Conservation (phyloP, 2,888 invertebrate genomes). For the Euphydryas editha region DNA sequence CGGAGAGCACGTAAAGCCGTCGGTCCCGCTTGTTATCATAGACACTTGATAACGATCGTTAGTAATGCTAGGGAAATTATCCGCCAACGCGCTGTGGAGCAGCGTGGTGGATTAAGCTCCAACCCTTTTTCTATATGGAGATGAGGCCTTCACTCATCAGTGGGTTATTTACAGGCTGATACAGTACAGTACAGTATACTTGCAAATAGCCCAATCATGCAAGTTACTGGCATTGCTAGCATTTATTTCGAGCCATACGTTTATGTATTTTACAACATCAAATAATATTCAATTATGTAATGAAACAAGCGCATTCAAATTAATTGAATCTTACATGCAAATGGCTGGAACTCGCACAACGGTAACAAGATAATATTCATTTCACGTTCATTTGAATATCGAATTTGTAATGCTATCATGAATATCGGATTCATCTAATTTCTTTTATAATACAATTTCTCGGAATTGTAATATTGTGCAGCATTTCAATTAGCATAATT, state of each 20-base stretch:
- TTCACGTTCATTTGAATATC: constrained; percentile 32
- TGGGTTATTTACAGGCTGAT: too few species aligned
- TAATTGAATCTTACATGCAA: constrained; percentile 32
- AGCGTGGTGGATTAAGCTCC: too few species aligned
- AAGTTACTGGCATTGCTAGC: not conserved
- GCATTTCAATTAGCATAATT: not conserved
- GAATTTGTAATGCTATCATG: constrained; percentile 22
- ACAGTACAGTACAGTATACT: too few species aligned
- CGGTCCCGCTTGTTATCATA: too few species aligned
- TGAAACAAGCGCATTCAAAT: constrained; percentile 22
- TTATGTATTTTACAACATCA: not conserved
- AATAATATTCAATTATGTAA: constrained; percentile 11
- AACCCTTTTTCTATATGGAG: too few species aligned
- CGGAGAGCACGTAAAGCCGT: too few species aligned
- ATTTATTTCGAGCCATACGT: not conserved
- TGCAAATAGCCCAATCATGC: too few species aligned
- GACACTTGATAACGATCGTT: too few species aligned
- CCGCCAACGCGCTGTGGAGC: too few species aligned
- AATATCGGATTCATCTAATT: constrained; percentile 14
- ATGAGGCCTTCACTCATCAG: too few species aligned
- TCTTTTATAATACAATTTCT: not conserved
- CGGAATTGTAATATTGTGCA: not conserved
- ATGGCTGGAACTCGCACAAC: constrained; percentile 28
- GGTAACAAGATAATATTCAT: constrained; percentile 38
- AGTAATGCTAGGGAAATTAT: too few species aligned